These are phyloP conservation scores for Leptodactylus fallax DNA, from an alignment of 2,797 vertebrate genomes.

Conservation along the genomic window DNA sequence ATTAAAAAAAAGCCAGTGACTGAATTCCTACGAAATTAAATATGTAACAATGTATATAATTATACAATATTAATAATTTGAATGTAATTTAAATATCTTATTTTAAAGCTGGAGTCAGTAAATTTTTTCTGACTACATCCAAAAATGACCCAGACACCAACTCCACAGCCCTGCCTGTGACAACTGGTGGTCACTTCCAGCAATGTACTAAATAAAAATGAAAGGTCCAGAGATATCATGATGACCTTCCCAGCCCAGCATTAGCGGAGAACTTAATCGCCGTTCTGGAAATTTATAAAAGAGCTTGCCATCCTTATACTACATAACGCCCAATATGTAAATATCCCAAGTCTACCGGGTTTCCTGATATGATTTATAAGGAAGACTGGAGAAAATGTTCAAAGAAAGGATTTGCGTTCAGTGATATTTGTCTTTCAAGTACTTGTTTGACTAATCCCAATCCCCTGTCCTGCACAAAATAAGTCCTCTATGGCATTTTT, in stretches of 20 bases:
- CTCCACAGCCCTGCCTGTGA: no score
- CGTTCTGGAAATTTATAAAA: neutral
- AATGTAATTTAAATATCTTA: no score
- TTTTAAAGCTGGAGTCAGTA: no score
- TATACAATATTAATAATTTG: no score
- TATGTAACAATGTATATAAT: no score
- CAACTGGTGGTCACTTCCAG: no score
- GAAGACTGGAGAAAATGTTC: conserved; percentile 41
- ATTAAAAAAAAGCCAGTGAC: no score
- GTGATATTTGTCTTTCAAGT: conserved; percentile 30
- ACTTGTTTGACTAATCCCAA: conserved; percentile 38
- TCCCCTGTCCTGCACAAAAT: conserved; percentile 12
- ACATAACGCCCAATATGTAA: conserved; percentile 17
- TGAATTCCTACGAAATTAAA: no score
- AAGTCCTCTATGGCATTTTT: conserved; percentile 9
- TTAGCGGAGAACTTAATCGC: neutral
- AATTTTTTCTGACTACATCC: no score
- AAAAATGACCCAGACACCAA: no score
- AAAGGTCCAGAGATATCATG: neutral
- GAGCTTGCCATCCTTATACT: conserved; percentile 31
- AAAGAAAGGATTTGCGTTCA: conserved; percentile 35
- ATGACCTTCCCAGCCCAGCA: neutral
- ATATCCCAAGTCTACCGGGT: conserved; percentile 8
- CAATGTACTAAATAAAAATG: neutral
- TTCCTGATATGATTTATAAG: neutral